A percentile compares a stretch with the other conserved stretches of the same genome.
Evolutionary conservation across 1,140 invertebrate genomes (phyloP).

Genomic region (Sinella curviseta): DNA sequence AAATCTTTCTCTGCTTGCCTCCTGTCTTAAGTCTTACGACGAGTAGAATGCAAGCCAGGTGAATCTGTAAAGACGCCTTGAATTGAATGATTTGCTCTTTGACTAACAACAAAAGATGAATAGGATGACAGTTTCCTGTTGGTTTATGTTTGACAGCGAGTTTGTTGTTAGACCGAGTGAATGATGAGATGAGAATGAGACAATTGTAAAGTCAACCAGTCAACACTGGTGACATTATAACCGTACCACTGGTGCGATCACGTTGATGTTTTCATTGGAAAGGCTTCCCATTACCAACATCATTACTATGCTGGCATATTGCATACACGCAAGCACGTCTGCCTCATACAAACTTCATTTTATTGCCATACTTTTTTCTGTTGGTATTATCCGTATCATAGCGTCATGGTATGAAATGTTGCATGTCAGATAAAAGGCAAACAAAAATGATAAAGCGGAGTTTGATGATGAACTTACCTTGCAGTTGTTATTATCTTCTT

Average conservation of each 20-base stretch:
- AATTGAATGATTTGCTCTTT: background rate
- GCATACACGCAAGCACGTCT: too few species aligned
- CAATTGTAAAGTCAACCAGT: background rate
- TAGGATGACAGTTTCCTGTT: background rate
- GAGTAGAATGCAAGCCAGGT: background rate
- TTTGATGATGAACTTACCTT: background rate
- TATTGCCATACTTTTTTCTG: too few species aligned
- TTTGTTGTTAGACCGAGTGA: background rate
- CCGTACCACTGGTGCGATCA: too few species aligned
- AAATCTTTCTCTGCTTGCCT: background rate
- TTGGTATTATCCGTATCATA: too few species aligned
- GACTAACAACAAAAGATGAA: background rate
- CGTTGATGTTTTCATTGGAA: too few species aligned
- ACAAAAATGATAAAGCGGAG: background rate
- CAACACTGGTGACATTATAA: background rate
- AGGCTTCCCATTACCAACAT: too few species aligned
- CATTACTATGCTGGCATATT: too few species aligned
- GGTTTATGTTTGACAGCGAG: background rate
- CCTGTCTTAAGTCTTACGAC: too few species aligned
- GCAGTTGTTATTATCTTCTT: background rate
- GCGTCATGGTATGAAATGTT: background rate
- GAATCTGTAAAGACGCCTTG: background rate
- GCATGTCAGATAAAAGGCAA: background rate
- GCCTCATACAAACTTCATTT: too few species aligned
- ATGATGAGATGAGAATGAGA: background rate